Percentiles rank a stretch among this genome's conserved stretches.
Conservation (phyloP, 2,113 vertebrate species). For the Gadus chalcogrammus region DNA sequence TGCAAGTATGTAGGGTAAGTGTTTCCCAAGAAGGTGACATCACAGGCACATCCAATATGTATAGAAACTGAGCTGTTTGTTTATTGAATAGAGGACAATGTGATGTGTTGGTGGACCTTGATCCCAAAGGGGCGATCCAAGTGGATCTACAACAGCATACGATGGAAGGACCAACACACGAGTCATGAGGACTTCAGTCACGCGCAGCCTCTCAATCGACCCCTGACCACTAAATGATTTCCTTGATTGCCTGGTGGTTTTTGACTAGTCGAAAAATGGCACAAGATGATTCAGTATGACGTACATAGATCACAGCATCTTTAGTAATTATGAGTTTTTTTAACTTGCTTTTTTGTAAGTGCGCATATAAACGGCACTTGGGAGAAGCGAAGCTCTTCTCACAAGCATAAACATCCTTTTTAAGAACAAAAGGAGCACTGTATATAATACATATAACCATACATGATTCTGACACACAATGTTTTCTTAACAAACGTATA, state of each 20-base stretch:
- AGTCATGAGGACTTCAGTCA: constrained; percentile 45
- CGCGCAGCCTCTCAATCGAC: constrained; percentile 26
- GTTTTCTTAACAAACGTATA: constrained; percentile 28
- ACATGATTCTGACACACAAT: constrained; percentile 71
- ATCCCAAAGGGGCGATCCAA: constrained; percentile 53
- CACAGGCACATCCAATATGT: constrained; percentile 24
- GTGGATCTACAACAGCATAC: constrained; percentile 62
- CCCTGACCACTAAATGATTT: constrained; percentile 7
- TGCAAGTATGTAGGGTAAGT: too few species aligned
- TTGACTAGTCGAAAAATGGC: constrained; percentile 53
- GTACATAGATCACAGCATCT: constrained; percentile 74
- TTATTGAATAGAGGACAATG: constrained; percentile 69
- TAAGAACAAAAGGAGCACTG: constrained; percentile 74
- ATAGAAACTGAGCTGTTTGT: constrained; percentile 73
- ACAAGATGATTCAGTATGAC: constrained; percentile 64
- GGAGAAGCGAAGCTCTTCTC: constrained; percentile 70
- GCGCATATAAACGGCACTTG: constrained; percentile 70
- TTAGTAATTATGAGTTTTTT: constrained; percentile 49
- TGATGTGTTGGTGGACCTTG: constrained; percentile 61
- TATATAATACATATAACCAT: constrained; percentile 74
- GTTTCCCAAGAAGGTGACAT: constrained; percentile 1
- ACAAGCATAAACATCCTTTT: constrained; percentile 73
- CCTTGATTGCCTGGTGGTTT: constrained; percentile 57
- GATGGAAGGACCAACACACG: constrained; percentile 59
- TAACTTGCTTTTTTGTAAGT: constrained; percentile 59